A percentile compares a stretch with the other conserved stretches of the same genome.
phyloP scores from a whole-genome alignment of 1,140 invertebrate genomes.

The Pissodes strobi region DNA sequence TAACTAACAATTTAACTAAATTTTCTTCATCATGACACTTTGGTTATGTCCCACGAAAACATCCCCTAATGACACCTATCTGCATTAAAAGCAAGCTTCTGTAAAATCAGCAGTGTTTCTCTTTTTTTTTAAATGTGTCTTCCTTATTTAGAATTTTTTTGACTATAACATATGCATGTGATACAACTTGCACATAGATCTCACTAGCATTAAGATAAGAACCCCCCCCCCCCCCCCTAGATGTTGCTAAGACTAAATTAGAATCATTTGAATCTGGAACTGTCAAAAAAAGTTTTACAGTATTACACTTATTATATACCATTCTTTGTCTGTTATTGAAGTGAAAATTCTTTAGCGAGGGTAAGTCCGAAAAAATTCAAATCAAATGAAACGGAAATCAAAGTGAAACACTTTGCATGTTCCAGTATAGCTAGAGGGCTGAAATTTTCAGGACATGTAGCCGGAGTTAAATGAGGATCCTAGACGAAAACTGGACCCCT shows the following conservation, averaged over 20 bases:
- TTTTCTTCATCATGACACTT: too few relatives aligned
- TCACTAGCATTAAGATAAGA: neutral
- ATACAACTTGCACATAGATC: neutral
- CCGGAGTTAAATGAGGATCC: too few relatives aligned
- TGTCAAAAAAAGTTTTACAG: neutral
- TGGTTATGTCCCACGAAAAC: too few relatives aligned
- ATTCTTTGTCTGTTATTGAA: neutral
- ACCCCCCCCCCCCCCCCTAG: neutral
- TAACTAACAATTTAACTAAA: too few relatives aligned
- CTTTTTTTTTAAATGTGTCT: neutral
- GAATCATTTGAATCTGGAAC: neutral
- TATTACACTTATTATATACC: neutral
- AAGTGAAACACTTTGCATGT: too few relatives aligned
- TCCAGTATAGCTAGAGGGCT: too few relatives aligned
- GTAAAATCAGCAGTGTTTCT: neutral
- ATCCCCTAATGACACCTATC: too few relatives aligned
- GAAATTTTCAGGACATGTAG: too few relatives aligned
- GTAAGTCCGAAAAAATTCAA: too few relatives aligned
- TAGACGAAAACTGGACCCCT: too few relatives aligned
- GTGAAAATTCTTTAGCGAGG: too few relatives aligned
- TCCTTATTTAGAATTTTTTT: neutral
- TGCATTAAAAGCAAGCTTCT: neutral
- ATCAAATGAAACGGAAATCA: too few relatives aligned
- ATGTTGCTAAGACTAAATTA: neutral
- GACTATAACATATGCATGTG: neutral